phyloP scores from a whole-genome alignment of 2,888 invertebrate genomes.

The Mimachlamys varia region DNA sequence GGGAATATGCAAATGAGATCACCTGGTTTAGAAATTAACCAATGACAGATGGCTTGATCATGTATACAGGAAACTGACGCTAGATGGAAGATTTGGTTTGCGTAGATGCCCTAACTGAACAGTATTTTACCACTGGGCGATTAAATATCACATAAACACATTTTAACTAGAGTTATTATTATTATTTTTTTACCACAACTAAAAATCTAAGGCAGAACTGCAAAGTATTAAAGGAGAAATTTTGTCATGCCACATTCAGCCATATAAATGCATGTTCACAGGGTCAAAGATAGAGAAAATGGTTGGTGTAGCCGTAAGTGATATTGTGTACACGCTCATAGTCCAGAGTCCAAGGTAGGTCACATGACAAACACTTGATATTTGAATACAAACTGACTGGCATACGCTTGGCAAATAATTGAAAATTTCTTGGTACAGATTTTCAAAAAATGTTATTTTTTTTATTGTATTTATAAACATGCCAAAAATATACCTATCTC shows the following conservation, averaged over 20 bases:
- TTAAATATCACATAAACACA: not conserved
- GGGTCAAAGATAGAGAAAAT: not conserved
- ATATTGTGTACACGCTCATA: not conserved
- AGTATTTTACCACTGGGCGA: conserved; percentile 5
- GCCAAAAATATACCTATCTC: too few species aligned
- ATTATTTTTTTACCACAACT: not conserved
- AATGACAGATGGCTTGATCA: conserved; percentile 22
- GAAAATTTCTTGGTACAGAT: too few species aligned
- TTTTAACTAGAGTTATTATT: not conserved
- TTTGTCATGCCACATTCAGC: not conserved
- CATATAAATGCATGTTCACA: not conserved
- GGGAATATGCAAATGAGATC: conserved; percentile 34
- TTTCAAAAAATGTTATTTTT: too few species aligned
- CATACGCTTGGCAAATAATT: too few species aligned
- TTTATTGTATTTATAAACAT: too few species aligned
- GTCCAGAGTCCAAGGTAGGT: not conserved
- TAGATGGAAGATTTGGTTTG: conserved; percentile 27
- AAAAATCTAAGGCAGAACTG: not conserved
- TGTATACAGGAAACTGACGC: conserved; percentile 24
- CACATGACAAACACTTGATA: not conserved
- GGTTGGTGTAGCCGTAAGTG: not conserved
- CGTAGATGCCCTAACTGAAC: conserved; percentile 29
- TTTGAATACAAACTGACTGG: not conserved
- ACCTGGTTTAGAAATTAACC: conserved; percentile 28
- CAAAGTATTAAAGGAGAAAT: not conserved